Evolutionary conservation across 2,888 invertebrate species (phyloP), one percentile per base, ranked within the genome.

Genomic region (Agrotis segetum): DNA sequence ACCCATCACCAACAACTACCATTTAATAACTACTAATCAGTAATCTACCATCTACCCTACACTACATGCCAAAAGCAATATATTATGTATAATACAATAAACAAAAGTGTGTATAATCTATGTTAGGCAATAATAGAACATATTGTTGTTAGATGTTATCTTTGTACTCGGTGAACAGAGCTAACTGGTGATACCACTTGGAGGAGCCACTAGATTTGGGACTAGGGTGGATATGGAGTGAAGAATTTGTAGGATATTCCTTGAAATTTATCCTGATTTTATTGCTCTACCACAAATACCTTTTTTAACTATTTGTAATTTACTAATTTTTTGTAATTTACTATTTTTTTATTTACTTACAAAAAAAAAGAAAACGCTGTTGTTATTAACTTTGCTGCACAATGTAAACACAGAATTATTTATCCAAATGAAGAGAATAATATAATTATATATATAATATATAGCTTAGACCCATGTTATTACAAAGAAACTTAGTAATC

Each of bases 121-220:
- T 77, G 79, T 79, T 53, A 29, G 56, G 84, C 88, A 88, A 88
- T 91, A 91, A 88, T 86, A 88, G 83, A 90, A 88, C 93, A 93
- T 94, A 93, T 92, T 94, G 93, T 93, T 90, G 89, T 88, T 81
- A 80, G 95, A 95, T 94, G 88, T 89, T 94, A 95, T 95, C 95
- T 95, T 93, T 93, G 92, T 90, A 88, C 90, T 89, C 89, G 91
- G 85, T 93, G 92, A 91, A 89, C 92, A 90, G 87, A 88, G 88
- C 88, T 89, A 89, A 89, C 88, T 87, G 90, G 87, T 90, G 90
- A 91, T 92, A 90, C 88, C 83, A 88, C 85, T 88, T 72, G 85
- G 88, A 87, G 85, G 88, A 89, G 85, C 85, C 87, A 87, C 88
- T 90, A 83, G 86, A 84, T 85, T 87, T 84, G 77, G 71, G 1